Evolutionary conservation across 2,113 vertebrate species (phyloP).

Genomic region (Pteruthius melanotis): DNA sequence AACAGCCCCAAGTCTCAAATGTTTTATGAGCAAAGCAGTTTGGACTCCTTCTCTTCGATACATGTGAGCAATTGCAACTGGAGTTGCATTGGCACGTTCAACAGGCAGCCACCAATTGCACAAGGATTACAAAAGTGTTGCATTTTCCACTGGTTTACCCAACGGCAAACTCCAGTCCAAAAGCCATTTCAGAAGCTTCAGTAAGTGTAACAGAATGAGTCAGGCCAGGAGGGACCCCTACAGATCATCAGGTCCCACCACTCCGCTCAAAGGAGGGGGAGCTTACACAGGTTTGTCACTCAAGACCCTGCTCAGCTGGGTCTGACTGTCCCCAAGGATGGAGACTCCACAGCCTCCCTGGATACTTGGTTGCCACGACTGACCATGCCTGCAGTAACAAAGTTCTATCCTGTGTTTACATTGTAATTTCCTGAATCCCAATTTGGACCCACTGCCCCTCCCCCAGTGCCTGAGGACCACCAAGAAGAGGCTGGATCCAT

Average conservation of each 20-base stretch:
- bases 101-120: background rate
- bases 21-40: background rate
- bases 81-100: background rate
- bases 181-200: background rate
- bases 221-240: background rate
- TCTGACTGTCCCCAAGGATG: background rate
- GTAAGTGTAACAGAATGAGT: background rate
- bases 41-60: background rate
- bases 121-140: background rate
- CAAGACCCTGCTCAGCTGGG: background rate
- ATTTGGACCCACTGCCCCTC: background rate
- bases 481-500: background rate
- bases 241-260: background rate
- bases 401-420: background rate
- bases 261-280: background rate
- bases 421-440: background rate
- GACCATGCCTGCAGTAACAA: background rate
- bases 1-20: background rate
- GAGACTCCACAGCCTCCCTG: background rate
- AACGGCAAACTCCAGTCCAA: background rate
- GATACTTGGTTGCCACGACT: background rate
- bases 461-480: background rate
- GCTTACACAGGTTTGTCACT: rapidly evolving
- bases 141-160: background rate
- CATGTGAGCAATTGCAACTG: background rate